Base-by-base conservation (phyloP, 2,888 invertebrate species). In the Ganaspis brasiliensis region DNA sequence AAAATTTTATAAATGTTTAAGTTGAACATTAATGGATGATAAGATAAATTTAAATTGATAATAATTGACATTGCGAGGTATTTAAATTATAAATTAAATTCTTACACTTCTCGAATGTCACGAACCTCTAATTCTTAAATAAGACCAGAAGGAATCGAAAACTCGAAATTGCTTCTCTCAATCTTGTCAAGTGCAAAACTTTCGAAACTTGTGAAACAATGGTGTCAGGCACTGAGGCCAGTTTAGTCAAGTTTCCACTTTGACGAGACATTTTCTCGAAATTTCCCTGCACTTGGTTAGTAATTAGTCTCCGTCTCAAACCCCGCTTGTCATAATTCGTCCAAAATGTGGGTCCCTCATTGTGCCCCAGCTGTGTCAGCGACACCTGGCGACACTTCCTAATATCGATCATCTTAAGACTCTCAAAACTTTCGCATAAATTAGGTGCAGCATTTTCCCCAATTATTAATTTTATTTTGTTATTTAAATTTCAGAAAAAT, bases 261-360 rank as follows among this genome's bases (percentile, higher is more conserved):
- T 84, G 83, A 84, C 84, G 80, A 84, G 85, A 84, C 82, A 79
- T 83, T 84, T 82, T 83, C 81, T 77, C 77, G 74, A 81, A 82
- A 81, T 80, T 76, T 74, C 82, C 79, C 81, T 85, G 83, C 76
- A 79, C 80, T 81, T 84, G 86, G 83, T 84, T 83, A 77, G 81
- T 86, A 85, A 86, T 85, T 85, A 86, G 84, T 67, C 67, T 67
- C 24, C 40, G 63, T 63, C 45, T 45, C n/a, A 45, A 67, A 9
- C 40, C 21, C n/a, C 21, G 67, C n/a, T 67, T 40, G 67, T 49
- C 67, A 67, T 67, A 67, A 67, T 67, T 67, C 24, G 40, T 67
- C 45, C 67, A 67, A 67, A 67, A 67, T 26, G 24, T 67, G 45
- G 21, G 67, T 19, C 24, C 45, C 67, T 49, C 24, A 67, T 67